Evolutionary conservation across 2,888 invertebrate genomes (phyloP).

Genomic region (Macrophya annulata): DNA sequence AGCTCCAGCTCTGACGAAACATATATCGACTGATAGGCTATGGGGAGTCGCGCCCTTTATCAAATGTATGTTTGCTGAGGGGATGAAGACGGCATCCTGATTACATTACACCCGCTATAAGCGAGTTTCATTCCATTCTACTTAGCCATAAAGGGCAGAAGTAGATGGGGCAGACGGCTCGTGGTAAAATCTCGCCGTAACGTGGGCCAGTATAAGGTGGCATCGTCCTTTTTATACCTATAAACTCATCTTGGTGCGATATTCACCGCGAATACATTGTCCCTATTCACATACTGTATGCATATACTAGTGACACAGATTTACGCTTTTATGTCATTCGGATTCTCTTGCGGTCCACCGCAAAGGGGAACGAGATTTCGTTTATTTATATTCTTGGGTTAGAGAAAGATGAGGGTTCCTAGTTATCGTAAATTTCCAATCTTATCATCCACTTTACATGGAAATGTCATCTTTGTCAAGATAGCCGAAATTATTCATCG

Average conservation of each 20-base stretch:
- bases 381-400: conserved; percentile 36
- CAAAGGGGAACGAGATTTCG: conserved; percentile 23
- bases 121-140: conserved; percentile 55
- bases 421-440: conserved; percentile 46
- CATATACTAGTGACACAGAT: not conserved
- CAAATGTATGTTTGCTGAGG: conserved; percentile 43
- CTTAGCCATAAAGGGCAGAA: conserved; percentile 55
- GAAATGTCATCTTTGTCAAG: conserved; percentile 16
- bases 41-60: conserved; percentile 14
- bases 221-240: conserved; percentile 23
- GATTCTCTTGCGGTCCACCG: conserved; percentile 24
- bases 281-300: not conserved
- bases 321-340: not conserved
- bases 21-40: conserved; percentile 10
- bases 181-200: conserved; percentile 48
- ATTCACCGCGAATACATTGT: conserved; percentile 24
- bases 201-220: conserved; percentile 20
- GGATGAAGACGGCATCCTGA: conserved; percentile 40
- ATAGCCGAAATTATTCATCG: conserved; percentile 35
- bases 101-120: conserved; percentile 53
- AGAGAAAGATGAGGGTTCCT: conserved; percentile 31
- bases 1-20: not conserved
- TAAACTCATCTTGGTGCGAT: conserved; percentile 45
- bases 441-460: conserved; percentile 43
- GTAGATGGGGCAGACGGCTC: conserved; percentile 38